A percentile compares a stretch with the other conserved stretches of the same genome.
These are phyloP conservation scores for Notarius lentiginosus DNA, from an alignment of 2,113 vertebrate species.

Conservation along the genomic window DNA sequence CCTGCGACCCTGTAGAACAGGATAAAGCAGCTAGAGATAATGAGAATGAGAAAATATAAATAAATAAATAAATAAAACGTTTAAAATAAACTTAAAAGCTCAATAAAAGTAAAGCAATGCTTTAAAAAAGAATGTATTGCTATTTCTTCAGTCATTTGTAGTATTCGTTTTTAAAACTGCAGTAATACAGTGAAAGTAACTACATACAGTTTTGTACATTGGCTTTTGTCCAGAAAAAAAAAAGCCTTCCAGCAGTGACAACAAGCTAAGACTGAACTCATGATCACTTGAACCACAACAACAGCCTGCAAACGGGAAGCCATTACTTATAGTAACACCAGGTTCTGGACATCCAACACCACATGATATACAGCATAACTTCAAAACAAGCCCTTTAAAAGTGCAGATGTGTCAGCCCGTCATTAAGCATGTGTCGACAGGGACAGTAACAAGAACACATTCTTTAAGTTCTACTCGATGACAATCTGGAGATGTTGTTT, in stretches of 20 bases:
- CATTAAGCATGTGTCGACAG: slow-evolving; percentile 37
- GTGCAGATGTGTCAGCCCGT: neutral
- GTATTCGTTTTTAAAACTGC: neutral
- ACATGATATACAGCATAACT: neutral
- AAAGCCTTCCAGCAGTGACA: neutral
- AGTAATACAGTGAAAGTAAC: neutral
- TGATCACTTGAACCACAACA: neutral
- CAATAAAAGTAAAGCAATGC: neutral
- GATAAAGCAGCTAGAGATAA: no score
- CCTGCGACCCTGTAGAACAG: no score
- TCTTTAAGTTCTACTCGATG: slow-evolving; percentile 18
- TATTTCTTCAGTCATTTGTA: neutral
- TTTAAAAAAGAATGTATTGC: neutral
- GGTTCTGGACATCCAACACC: neutral
- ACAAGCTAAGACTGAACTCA: neutral
- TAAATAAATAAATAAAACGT: no score
- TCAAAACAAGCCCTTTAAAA: slow-evolving; percentile 14
- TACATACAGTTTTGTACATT: neutral
- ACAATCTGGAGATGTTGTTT: slow-evolving; percentile 12
- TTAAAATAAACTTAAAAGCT: neutral
- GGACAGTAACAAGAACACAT: slow-evolving; percentile 46
- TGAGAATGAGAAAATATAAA: no score
- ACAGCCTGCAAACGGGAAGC: neutral
- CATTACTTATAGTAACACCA: neutral
- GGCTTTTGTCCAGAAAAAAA: neutral